Base-by-base conservation (phyloP, 2,113 vertebrate species). In the Oceanodroma tethys region DNA sequence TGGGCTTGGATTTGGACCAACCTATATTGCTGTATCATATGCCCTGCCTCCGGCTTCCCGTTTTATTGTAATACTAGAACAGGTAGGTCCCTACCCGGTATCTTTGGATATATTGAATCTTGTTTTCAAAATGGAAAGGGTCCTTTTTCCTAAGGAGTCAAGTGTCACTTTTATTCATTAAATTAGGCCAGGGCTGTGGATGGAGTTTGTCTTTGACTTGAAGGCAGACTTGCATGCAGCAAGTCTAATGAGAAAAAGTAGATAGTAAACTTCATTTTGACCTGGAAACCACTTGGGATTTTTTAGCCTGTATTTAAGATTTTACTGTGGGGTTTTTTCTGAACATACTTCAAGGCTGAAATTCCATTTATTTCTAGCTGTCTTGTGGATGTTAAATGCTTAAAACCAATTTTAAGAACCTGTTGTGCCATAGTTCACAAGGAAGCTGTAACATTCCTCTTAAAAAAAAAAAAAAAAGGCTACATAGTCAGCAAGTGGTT, bases 51-150 rank as follows among this genome's bases (percentile, higher is more conserved):
- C 99, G 13, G 99, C 99, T 15, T 99, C 99, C 85, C 97, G 99
- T 67, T 98, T 98, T 86, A 98, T 99, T 92, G 85, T 99, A 34
- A 99, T 99, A 67, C 73, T 99, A 60, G 99, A 99, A 71, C 99
- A 99, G 99, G 99, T 99, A 87, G n/a, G 97, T 56, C 34, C 52
- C 73, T 87, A 1, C 23, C 25, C 34, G 5, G 3, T 11, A 7
- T 29, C 19, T 68, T 65, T 11, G 36, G 9, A 26, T 71, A 40
- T 25, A 14, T 1, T 48, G 18, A 56, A 22, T 50, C 70, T 71
- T 42, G 5, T 55, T 71, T 74, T 47, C 56, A 23, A n/a, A 83
- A 40, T 58, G 29, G 30, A 53, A 58, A 82, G 16, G 5, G 5
- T n/a, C 5, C 9, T 73, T 40, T 50, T 67, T 42, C 8, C 16